A percentile compares a stretch with the other conserved stretches of the same genome.
These are phyloP conservation scores for Spisula subtruncata DNA, from an alignment of 2,888 invertebrate genomes.

Conservation along the genomic window DNA sequence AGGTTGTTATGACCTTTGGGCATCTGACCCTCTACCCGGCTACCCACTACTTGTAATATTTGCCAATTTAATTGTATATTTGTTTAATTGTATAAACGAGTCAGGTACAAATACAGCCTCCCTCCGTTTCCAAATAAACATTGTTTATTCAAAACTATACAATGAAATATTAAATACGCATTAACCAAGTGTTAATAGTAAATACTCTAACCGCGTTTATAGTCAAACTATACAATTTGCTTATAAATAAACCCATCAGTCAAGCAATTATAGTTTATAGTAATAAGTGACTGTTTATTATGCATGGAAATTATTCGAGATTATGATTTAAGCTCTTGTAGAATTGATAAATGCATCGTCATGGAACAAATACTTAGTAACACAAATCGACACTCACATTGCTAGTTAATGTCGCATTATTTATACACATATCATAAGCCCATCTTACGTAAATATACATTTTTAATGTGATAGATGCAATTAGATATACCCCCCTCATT, in stretches of 20 bases:
- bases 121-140: neutral
- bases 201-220: neutral
- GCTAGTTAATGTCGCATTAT: neutral
- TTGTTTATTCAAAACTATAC: neutral
- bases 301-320: neutral
- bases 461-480: neutral
- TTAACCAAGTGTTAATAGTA: neutral
- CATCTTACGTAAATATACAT: neutral
- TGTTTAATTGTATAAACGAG: conserved; percentile 20
- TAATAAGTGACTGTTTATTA: neutral
- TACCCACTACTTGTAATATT: neutral
- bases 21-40: neutral
- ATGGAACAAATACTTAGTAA: neutral
- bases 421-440: neutral
- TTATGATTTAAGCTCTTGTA: neutral
- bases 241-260: conserved; percentile 3
- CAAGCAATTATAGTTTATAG: neutral
- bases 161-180: conserved; percentile 17
- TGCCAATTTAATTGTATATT: conserved; percentile 8
- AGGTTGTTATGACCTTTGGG: neutral
- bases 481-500: neutral
- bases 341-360: neutral
- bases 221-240: neutral
- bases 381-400: neutral
- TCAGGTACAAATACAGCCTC: neutral